Evolutionary conservation across 2,797 vertebrate species (phyloP).

Genomic region (Diglossa cyanea): DNA sequence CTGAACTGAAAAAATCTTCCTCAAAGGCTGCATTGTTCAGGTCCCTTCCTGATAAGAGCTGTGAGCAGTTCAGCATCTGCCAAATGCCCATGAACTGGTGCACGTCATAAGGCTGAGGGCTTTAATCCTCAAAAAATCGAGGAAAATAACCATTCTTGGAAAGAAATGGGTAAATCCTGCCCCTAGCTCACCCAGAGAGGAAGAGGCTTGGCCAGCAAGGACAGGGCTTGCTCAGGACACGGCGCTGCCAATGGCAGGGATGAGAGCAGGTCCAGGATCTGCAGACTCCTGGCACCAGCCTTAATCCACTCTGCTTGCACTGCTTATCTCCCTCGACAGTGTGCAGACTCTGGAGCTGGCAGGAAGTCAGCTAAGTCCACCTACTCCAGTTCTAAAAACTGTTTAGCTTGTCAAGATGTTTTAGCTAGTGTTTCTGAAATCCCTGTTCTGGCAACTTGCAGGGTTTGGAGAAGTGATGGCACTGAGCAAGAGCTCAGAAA

Average conservation of each 20-base stretch:
- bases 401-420: constrained; percentile 26
- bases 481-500: neutral
- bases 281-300: neutral
- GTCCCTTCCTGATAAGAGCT: neutral
- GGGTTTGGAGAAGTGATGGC: neutral
- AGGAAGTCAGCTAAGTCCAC: constrained; percentile 11
- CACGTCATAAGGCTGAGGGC: neutral
- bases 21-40: neutral
- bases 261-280: neutral
- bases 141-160: neutral
- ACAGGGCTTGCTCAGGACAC: neutral
- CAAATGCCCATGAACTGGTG: neutral
- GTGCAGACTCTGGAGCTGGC: constrained; percentile 1
- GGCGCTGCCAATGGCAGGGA: neutral
- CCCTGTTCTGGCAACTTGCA: neutral
- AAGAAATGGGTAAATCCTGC: neutral
- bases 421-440: constrained; percentile 13
- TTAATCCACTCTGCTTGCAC: neutral
- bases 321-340: neutral
- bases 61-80: neutral
- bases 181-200: neutral
- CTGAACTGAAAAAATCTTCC: neutral
- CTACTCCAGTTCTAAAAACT: constrained; percentile 17
- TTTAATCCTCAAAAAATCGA: neutral
- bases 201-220: neutral